Evolutionary conservation across 2,113 vertebrate species (phyloP), one percentile per base, ranked within the genome.

Genomic region (Laterallus jamaicensis): DNA sequence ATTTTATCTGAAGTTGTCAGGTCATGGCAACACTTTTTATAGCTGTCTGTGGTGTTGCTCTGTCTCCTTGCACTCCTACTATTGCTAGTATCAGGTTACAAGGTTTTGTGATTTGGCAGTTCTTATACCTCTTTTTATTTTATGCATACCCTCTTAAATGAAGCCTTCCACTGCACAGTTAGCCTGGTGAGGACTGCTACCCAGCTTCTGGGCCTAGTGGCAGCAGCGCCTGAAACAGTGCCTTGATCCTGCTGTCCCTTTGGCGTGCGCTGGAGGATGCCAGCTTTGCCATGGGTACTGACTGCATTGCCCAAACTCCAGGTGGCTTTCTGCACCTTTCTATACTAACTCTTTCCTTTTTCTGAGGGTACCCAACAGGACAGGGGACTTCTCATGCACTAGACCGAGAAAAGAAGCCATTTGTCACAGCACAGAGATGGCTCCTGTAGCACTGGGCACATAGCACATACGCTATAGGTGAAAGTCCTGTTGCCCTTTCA

Each of bases 361-460:
- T 52, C 28, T 67, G 32, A 68, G 52, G 20, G 32, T n/a, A 39
- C 2, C 0, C 39, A 49, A 49, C 0, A 0, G 26, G 37, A 81
- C 37, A 81, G 60, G 42, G 44, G 28, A 21, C 42, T 94, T 94
- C 31, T 64, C 35, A 15, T 62, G 68, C 77, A 31, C 29, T 69
- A 35, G 35, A 11, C 31, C 2, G 2, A 71, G 66, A 50, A 81
- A 82, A 88, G 16, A 32, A 84, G 10, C 54, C 20, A 12, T 86
- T 92, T 86, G n/a, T 81, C n/a, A 63, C 42, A 87, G 52, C 56
- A 44, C 52, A 82, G 69, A 75, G 22, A 60, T 89, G 64, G 47
- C 17, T 84, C 8, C 58, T 84, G 5, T 52, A 31, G 35, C 82
- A 47, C 66, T 79, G 69, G 42, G 19, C 78, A 31, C 56, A 75